These are phyloP conservation scores for Limnephilus auricula DNA, from an alignment of 2,888 invertebrate species.

Conservation along the genomic window DNA sequence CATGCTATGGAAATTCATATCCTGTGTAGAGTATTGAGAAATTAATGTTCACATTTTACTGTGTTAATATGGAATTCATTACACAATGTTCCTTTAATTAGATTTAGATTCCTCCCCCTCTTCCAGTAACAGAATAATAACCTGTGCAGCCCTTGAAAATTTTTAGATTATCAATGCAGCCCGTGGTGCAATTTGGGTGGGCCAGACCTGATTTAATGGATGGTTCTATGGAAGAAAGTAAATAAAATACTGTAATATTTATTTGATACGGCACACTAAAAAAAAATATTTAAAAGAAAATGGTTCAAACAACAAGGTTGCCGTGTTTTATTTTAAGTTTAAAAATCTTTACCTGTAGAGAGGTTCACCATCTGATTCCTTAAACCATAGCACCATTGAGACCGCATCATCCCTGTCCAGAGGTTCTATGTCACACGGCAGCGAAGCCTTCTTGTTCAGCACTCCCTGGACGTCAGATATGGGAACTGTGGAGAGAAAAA, in stretches of 20 bases:
- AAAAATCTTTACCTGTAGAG: slow-evolving; percentile 85
- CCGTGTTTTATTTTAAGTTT: slow-evolving; percentile 66
- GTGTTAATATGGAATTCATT: background rate
- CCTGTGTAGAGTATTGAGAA: background rate
- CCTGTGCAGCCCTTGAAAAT: no score
- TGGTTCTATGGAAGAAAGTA: background rate
- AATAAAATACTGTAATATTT: background rate
- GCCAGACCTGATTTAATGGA: no score
- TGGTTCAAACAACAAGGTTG: background rate
- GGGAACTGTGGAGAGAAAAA: slow-evolving; percentile 82
- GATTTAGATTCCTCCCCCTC: no score
- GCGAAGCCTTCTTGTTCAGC: slow-evolving; percentile 86
- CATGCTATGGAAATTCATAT: background rate
- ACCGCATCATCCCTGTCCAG: slow-evolving; percentile 88
- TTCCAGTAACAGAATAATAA: no score
- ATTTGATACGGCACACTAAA: background rate
- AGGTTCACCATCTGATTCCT: slow-evolving; percentile 89
- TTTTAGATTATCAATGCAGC: no score
- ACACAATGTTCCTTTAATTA: no score
- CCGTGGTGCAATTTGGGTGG: no score
- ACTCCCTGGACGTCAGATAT: slow-evolving; percentile 90
- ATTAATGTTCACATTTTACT: background rate
- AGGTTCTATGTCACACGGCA: slow-evolving; percentile 92
- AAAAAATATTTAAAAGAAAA: no score
- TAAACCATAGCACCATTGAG: slow-evolving; percentile 94